Conservation (phyloP, 1,140 invertebrate species). For the Listronotus bonariensis region DNA sequence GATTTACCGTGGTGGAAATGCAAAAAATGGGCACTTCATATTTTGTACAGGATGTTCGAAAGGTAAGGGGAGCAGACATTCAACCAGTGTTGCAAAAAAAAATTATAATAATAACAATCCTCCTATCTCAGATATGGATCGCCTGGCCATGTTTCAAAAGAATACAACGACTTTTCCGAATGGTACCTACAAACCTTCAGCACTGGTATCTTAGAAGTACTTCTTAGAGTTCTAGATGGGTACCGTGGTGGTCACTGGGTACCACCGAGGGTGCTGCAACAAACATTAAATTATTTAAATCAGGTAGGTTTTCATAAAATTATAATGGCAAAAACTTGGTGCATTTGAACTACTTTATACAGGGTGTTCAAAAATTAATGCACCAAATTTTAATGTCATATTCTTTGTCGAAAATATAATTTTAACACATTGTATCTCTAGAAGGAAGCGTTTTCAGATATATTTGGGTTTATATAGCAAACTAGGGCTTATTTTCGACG, state of each 20-base stretch:
- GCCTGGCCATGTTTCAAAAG: slow-evolving; percentile 87
- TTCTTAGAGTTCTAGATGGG: slow-evolving; percentile 85
- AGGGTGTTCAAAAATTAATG: too few species aligned
- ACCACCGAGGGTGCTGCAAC: slow-evolving; percentile 89
- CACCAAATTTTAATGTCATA: too few species aligned
- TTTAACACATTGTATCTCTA: too few species aligned
- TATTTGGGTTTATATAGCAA: too few species aligned
- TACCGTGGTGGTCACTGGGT: slow-evolving; percentile 88
- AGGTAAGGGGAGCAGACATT: slow-evolving; percentile 55
- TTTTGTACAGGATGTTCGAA: slow-evolving; percentile 93
- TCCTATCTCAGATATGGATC: slow-evolving; percentile 84
- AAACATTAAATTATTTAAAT: slow-evolving; percentile 88
- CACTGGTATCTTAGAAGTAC: slow-evolving; percentile 81
- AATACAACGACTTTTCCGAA: slow-evolving; percentile 91
- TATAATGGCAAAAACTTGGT: neutral
- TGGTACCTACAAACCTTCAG: slow-evolving; percentile 97
- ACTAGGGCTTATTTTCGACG: too few species aligned
- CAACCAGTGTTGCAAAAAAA: too few species aligned
- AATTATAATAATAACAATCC: too few species aligned
- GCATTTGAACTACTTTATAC: neutral
- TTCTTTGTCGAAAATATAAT: too few species aligned
- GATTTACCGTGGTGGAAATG: slow-evolving; percentile 97
- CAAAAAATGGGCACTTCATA: slow-evolving; percentile 98
- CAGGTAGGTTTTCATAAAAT: slow-evolving; percentile 54
- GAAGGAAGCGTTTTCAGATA: too few species aligned